A percentile compares a stretch with the other conserved stretches of the same genome.
Evolutionary conservation across 2,797 vertebrate species (phyloP).

Genomic region (Bovichtus variegatus): DNA sequence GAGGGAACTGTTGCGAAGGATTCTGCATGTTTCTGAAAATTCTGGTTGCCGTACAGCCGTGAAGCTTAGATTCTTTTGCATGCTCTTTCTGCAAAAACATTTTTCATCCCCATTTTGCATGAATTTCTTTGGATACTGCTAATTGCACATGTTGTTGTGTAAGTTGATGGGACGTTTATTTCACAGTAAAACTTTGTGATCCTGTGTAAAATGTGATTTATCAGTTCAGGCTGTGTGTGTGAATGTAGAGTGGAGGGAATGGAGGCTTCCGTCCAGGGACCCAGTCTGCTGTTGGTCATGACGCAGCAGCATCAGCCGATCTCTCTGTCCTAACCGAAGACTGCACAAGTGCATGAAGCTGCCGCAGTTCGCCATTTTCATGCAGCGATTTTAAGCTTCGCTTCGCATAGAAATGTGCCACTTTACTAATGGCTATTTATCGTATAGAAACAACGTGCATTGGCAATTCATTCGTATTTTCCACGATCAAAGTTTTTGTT

Average conservation of each 20-base stretch:
- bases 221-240: conserved; percentile 60
- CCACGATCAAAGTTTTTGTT: neutral
- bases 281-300: conserved; percentile 75
- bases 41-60: conserved; percentile 29
- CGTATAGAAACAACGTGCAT: neutral
- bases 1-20: conserved; percentile 46
- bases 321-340: conserved; percentile 65
- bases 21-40: conserved; percentile 57
- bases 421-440: conserved; percentile 10
- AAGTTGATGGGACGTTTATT: conserved; percentile 37
- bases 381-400: conserved; percentile 49
- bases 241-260: conserved; percentile 62
- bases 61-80: conserved; percentile 37
- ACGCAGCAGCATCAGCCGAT: conserved; percentile 80
- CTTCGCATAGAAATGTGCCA: conserved; percentile 11
- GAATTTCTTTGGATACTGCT: conserved; percentile 20
- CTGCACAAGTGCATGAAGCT: conserved; percentile 67
- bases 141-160: conserved; percentile 5
- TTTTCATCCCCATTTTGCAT: conserved; percentile 24
- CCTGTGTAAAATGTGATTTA: conserved; percentile 57
- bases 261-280: conserved; percentile 73
- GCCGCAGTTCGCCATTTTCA: conserved; percentile 80
- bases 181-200: conserved; percentile 64
- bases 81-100: conserved; percentile 22
- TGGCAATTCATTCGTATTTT: neutral